These are phyloP conservation scores for Horisme vitalbata DNA, from an alignment of 2,888 invertebrate species.

Conservation along the genomic window DNA sequence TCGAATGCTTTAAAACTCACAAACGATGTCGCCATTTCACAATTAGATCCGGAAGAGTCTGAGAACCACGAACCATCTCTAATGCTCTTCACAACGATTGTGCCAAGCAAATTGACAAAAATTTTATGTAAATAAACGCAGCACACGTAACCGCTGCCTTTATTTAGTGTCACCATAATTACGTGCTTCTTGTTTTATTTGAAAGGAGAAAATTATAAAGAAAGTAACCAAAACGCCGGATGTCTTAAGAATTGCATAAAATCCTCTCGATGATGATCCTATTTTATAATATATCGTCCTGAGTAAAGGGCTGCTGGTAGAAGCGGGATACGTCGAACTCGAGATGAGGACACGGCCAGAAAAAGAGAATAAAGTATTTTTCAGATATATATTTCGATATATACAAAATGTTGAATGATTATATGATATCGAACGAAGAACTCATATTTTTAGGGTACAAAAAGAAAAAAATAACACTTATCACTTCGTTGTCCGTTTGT, in stretches of 20 bases:
- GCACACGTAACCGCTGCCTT: conserved; percentile 31
- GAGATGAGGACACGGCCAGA: too few relatives aligned
- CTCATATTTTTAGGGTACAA: too few relatives aligned
- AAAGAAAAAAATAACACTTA: too few relatives aligned
- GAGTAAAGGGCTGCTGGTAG: too few relatives aligned
- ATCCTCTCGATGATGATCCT: too few relatives aligned
- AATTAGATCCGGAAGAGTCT: conserved; percentile 76
- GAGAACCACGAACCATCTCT: conserved; percentile 58
- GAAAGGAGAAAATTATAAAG: conserved; percentile 26
- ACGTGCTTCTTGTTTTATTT: conserved; percentile 32
- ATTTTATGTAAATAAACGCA: conserved; percentile 43
- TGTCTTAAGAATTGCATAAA: background rate
- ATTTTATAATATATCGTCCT: too few relatives aligned
- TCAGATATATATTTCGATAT: too few relatives aligned
- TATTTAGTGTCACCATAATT: conserved; percentile 30
- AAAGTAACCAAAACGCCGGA: conserved; percentile 21
- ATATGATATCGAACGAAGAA: too few relatives aligned
- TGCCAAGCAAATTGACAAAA: conserved; percentile 47
- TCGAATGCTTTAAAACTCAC: conserved; percentile 37
- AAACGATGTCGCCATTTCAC: conserved; percentile 54
- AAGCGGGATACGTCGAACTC: too few relatives aligned
- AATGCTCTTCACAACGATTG: conserved; percentile 49
- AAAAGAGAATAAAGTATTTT: too few relatives aligned
- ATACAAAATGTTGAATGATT: too few relatives aligned
- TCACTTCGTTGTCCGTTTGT: too few relatives aligned